Evolutionary conservation across 2,113 vertebrate species (phyloP).

Genomic region (Otis tarda): DNA sequence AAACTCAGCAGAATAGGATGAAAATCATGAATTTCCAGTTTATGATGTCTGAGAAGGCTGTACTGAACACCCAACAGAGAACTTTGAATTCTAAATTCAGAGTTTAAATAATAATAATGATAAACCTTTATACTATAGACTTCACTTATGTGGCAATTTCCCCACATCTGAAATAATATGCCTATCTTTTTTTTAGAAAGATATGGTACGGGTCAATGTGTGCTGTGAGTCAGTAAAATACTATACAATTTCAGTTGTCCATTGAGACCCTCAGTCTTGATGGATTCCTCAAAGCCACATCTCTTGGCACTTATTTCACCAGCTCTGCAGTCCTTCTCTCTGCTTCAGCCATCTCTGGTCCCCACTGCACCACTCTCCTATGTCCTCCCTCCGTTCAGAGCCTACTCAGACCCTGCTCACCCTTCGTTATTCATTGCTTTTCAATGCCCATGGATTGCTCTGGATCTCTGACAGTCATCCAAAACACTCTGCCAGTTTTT

Average conservation of each 20-base stretch:
- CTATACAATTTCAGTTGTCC: neutral
- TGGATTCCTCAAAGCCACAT: neutral
- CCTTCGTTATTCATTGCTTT: neutral
- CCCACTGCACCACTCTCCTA: accelerated
- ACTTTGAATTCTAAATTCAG: neutral
- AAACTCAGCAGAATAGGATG: neutral
- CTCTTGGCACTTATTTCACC: neutral
- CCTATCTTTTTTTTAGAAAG: neutral
- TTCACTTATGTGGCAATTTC: neutral
- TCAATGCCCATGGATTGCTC: neutral
- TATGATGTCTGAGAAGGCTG: neutral
- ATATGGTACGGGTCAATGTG: neutral
- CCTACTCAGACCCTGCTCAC: neutral
- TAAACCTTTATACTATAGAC: neutral
- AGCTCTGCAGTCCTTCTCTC: neutral
- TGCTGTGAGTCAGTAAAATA: neutral
- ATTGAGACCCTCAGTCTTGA: neutral
- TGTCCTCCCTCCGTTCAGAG: neutral
- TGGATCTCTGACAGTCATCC: neutral
- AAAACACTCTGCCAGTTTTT: neutral
- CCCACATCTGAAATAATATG: neutral
- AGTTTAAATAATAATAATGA: neutral
- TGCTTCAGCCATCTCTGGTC: neutral
- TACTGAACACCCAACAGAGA: neutral
- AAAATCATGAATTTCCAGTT: neutral